Evolutionary conservation across 2,113 vertebrate species (phyloP), one percentile per base, ranked within the genome.

Genomic region (Regulus satrapa): DNA sequence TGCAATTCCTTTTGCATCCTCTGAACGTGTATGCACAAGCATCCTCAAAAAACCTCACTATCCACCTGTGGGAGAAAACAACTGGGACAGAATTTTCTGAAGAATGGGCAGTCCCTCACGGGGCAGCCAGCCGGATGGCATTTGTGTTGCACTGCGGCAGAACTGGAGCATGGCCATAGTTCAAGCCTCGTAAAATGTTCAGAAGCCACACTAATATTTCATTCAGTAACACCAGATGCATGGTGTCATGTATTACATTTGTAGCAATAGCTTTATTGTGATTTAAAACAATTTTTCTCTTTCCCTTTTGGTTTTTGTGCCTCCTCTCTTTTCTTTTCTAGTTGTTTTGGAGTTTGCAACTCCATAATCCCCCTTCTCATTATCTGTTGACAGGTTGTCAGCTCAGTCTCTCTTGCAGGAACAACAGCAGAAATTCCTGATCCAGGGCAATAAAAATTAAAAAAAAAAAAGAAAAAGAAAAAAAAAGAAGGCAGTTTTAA

Each of bases 101-200:
- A 67, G 46, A 84, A 36, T 1, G 26, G 1, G 36, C 55, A 51
- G 41, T 29, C 85, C 52, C 45, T 63, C 26, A 11, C 0, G 0
- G 36, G 67, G 51, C 72, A 51, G 58, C 31, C 4, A 15, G 45
- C 14, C 0, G 2, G 49, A 28, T 38, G 51, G 38, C 34, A 38
- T 62, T 76, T 68, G 58, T 49, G 15, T 68, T 56, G 14, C 1
- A 1, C 28, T 68, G 82, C 26, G 24, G 21, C 23, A 49, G 28
- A 91, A 38, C 79, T 52, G 31, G 38, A 81, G 52, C 31, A n/a
- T 0, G 4, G 61, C 74, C 11, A 2, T 4, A 56, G 36, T n/a
- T n/a, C 52, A 94, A 85, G 67, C 56, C 28, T 71, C 14, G 24
- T 51, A 91, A 77, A 58, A 41, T 28, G 52, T 34, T 87, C 66